phyloP scores from a whole-genome alignment of 2,888 invertebrate species.

The Lordiphosa fenestrarum region DNA sequence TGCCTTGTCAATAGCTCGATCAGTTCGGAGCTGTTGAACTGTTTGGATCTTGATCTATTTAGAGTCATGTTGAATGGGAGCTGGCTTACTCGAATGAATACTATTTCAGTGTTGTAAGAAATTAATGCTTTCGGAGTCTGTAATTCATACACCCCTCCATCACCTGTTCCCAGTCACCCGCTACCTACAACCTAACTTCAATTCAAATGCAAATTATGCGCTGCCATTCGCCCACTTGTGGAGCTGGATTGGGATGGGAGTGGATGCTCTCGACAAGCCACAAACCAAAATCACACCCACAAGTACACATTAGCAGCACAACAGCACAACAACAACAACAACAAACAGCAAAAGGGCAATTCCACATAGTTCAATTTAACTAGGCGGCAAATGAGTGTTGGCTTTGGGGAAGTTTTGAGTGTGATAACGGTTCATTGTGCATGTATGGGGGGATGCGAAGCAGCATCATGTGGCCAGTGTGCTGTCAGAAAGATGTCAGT shows the following conservation, averaged over 20 bases:
- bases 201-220: conserved; percentile 9
- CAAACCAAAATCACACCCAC: conserved; percentile 47
- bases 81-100: no score
- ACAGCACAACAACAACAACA: conserved; percentile 2
- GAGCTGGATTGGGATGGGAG: neutral
- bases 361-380: conserved; percentile 11
- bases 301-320: conserved; percentile 17
- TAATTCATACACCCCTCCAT: no score
- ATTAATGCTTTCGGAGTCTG: no score
- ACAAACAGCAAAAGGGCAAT: conserved; percentile 20
- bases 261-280: conserved; percentile 25
- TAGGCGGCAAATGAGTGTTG: conserved; percentile 17
- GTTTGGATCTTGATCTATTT: no score
- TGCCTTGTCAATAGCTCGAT: no score
- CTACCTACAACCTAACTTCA: neutral
- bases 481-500: no score
- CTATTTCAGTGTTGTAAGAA: no score
- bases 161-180: neutral
- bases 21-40: no score
- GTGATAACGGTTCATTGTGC: conserved; percentile 13
- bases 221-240: conserved; percentile 6
- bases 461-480: no score
- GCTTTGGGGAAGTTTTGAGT: conserved; percentile 14
- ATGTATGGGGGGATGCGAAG: no score
- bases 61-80: no score